Percentiles rank a stretch among this genome's conserved stretches.
phyloP scores from a whole-genome alignment of 2,888 invertebrate genomes.

The Drosophila recens region DNA sequence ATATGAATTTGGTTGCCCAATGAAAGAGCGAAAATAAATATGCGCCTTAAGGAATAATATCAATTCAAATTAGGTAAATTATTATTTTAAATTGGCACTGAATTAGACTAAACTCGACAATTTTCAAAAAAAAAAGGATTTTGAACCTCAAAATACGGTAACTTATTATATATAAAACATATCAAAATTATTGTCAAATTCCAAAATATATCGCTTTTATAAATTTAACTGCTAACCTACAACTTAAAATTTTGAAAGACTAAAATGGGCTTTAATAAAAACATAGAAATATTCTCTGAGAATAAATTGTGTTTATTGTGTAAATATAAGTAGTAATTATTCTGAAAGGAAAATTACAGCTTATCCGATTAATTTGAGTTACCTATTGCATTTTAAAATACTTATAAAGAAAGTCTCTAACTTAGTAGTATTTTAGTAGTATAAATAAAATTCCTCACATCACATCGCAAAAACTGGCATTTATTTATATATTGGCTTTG shows the following conservation, averaged over 20 bases:
- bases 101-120: background rate
- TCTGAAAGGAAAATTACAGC: background rate
- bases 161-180: too few species aligned
- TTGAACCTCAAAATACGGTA: too few species aligned
- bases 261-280: too few species aligned
- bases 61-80: background rate
- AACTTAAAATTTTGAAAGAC: too few species aligned
- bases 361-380: background rate
- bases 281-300: too few species aligned
- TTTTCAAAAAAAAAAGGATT: background rate
- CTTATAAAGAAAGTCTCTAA: background rate
- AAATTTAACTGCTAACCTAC: too few species aligned
- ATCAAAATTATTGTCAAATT: too few species aligned
- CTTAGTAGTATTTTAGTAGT: background rate
- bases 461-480: conserved; percentile 6
- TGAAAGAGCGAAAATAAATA: conserved; percentile 18
- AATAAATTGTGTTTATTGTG: too few species aligned
- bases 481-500: conserved; percentile 10
- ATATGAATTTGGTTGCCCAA: conserved; percentile 26
- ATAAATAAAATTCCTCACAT: conserved; percentile 13
- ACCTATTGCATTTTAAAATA: background rate
- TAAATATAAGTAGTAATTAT: too few species aligned
- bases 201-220: too few species aligned
- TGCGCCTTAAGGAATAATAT: background rate
- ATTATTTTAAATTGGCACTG: background rate